These are phyloP conservation scores for Plebejus melissa DNA, from an alignment of 2,888 invertebrate genomes.

Conservation along the genomic window DNA sequence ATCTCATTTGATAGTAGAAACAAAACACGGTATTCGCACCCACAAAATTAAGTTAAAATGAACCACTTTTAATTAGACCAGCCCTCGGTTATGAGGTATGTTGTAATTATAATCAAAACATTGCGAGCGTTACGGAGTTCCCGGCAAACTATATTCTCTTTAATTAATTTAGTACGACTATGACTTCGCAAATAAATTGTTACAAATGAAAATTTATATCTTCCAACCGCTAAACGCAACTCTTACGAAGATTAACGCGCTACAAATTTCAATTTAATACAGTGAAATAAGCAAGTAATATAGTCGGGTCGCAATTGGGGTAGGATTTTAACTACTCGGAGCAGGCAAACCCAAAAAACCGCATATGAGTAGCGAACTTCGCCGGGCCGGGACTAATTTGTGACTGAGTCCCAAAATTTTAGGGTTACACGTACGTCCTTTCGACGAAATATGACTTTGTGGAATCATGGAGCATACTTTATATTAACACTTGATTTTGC, in stretches of 20 bases:
- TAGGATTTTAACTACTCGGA: slow-evolving; percentile 34
- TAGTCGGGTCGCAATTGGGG: slow-evolving; percentile 36
- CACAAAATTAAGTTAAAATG: slow-evolving; percentile 25
- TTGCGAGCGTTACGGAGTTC: slow-evolving; percentile 33
- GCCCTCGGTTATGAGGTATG: slow-evolving; percentile 37
- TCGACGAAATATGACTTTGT: slow-evolving; percentile 9
- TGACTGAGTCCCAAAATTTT: slow-evolving; percentile 41
- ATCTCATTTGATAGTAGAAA: background rate
- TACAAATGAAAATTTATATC: slow-evolving; percentile 28
- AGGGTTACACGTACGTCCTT: slow-evolving; percentile 18
- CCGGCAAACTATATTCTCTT: slow-evolving; percentile 33
- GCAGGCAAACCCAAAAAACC: slow-evolving; percentile 57
- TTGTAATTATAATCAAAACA: slow-evolving; percentile 52
- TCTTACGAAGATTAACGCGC: slow-evolving; percentile 28
- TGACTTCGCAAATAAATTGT: slow-evolving; percentile 32
- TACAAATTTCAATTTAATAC: slow-evolving; percentile 31
- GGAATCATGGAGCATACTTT: background rate
- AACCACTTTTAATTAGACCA: slow-evolving; percentile 35
- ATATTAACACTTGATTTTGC: background rate
- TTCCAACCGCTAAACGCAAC: slow-evolving; percentile 25
- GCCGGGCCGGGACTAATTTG: slow-evolving; percentile 57
- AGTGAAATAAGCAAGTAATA: slow-evolving; percentile 30
- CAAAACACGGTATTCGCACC: slow-evolving; percentile 15
- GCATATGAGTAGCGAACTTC: slow-evolving; percentile 60
- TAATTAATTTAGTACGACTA: slow-evolving; percentile 34